Evolutionary conservation across 2,888 invertebrate species (phyloP), one percentile per base, ranked within the genome.

Genomic region (Ceramica pisi): DNA sequence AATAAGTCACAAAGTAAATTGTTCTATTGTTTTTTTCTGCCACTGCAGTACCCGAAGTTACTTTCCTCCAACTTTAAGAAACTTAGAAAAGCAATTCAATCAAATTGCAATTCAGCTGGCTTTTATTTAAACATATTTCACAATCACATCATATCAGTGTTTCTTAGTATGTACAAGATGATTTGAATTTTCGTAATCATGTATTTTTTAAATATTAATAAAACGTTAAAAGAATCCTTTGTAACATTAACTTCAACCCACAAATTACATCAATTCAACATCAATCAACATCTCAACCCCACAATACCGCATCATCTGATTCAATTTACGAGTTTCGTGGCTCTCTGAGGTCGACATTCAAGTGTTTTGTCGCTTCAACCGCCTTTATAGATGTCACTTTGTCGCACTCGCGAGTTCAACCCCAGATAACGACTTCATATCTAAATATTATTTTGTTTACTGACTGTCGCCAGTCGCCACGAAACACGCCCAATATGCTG

Each of bases 301-400:
- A n/a, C 67, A 79, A 79, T 82, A 74, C 85, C 87, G 69, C 79
- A 82, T 85, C 83, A 73, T 63, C 23, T 79, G 62, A 82, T 82
- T 85, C 73, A 84, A 85, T 85, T 86, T 79, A 56, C 77, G 75
- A 66, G 69, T 69, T 92, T 93, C 92, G 84, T 89, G 87, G 85
- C 90, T 92, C 87, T 81, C 73, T 74, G 89, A 73, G 81, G 85
- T 81, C 86, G 84, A 87, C 88, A 89, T 90, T 92, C 90, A 89
- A 93, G 92, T 92, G 90, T 93, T 93, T 92, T 92, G 90, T 88
- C 90, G 90, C 88, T 88, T 90, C 88, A 92, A 91, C 91, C 91
- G 90, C 91, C 89, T 92, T 92, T 92, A 92, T 91, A 92, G 92
- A 92, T 91, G 92, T 93, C 92, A 93, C 91, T 93, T 93, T 92